These are phyloP conservation scores for Chrysoperla carnea DNA, from an alignment of 1,140 invertebrate species.

Conservation along the genomic window DNA sequence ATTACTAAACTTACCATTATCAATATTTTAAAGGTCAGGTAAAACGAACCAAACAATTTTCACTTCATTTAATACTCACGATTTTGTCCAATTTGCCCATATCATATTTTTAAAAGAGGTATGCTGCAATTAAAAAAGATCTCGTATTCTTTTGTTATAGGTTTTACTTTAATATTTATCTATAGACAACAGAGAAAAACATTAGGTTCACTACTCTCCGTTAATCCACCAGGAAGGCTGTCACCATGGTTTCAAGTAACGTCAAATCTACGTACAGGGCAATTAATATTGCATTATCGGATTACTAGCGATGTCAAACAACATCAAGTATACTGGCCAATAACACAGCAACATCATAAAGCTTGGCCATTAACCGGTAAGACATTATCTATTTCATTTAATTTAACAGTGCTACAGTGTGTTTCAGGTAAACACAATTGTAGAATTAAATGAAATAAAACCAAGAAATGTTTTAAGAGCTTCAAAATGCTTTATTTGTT, in stretches of 20 bases:
- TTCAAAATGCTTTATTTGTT: too few species aligned
- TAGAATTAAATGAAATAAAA: too few species aligned
- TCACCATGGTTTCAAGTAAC: constrained; percentile 23
- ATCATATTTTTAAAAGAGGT: too few species aligned
- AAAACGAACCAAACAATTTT: too few species aligned
- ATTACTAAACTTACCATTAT: too few species aligned
- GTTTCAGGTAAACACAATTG: too few species aligned
- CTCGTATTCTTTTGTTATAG: constrained; percentile 2
- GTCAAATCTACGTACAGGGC: constrained; percentile 20
- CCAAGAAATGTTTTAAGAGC: too few species aligned
- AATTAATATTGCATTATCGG: constrained; percentile 19
- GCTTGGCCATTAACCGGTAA: constrained; percentile 19
- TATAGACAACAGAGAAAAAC: constrained; percentile 25
- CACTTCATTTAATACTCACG: too few species aligned
- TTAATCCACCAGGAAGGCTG: constrained; percentile 25
- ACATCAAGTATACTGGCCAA: constrained; percentile 18
- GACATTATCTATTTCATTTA: not conserved
- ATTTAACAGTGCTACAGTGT: not conserved
- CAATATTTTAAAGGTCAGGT: too few species aligned
- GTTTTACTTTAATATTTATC: constrained; percentile 22
- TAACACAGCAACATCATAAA: constrained; percentile 18
- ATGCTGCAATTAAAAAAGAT: too few species aligned
- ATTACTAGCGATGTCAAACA: constrained; percentile 14
- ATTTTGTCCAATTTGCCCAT: too few species aligned
- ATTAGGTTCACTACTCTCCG: constrained; percentile 23